These are phyloP conservation scores for Bucorvus abyssinicus DNA, from an alignment of 2,797 vertebrate species.

Conservation along the genomic window DNA sequence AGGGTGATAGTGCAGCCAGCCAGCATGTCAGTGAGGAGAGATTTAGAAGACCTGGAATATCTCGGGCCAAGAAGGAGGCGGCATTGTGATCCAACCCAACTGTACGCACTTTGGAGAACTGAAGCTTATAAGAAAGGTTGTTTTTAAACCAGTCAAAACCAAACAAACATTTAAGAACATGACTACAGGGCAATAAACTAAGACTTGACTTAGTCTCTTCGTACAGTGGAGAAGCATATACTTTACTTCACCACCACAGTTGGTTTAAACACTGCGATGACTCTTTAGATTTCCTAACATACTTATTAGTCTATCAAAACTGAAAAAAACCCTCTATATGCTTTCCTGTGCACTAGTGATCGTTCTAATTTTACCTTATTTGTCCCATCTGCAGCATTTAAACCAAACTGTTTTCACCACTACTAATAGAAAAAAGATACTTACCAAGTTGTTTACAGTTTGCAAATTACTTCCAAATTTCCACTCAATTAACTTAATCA, in stretches of 20 bases:
- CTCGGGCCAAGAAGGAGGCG: neutral
- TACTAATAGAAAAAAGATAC: neutral
- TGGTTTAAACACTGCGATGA: neutral
- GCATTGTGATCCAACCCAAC: neutral
- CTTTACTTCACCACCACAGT: neutral
- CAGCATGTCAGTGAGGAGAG: neutral
- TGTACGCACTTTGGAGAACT: neutral
- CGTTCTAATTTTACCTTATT: neutral
- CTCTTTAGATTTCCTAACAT: neutral
- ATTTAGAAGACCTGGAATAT: neutral
- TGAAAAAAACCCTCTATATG: neutral
- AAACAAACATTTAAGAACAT: neutral
- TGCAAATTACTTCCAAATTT: slow-evolving; percentile 16
- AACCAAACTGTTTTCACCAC: neutral
- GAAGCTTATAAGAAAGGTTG: too few species aligned
- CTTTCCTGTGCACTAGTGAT: neutral
- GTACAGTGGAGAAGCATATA: neutral
- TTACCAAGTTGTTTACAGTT: neutral
- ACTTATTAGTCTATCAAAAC: neutral
- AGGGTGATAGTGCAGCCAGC: neutral
- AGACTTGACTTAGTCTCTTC: neutral
- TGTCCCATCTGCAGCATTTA: neutral
- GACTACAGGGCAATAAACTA: neutral
- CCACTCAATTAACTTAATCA: slow-evolving; percentile 22
- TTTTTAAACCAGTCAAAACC: too few species aligned